Evolutionary conservation across 2,888 invertebrate species (phyloP).

Genomic region (Harpalus rubripes): DNA sequence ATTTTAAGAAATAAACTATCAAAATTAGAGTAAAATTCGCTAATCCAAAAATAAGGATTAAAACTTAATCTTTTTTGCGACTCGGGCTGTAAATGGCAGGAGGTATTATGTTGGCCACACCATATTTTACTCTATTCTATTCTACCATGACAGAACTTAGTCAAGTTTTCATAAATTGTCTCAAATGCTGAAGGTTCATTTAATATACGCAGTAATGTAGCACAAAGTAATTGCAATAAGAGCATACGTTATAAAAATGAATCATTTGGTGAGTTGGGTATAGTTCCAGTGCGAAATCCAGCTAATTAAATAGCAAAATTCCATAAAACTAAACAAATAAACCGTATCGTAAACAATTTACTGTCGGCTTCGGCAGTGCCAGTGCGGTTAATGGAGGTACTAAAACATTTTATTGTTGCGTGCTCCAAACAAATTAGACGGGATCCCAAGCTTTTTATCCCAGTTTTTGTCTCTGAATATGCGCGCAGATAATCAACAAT

Average conservation of each 20-base stretch:
- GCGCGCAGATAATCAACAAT: constrained; percentile 55
- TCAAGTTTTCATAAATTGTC: no score
- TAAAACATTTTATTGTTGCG: constrained; percentile 73
- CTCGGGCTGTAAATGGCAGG: no score
- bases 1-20: no score
- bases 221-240: not conserved
- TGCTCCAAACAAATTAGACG: constrained; percentile 72
- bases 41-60: no score
- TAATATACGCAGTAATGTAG: not conserved
- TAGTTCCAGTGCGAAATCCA: constrained; percentile 49
- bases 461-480: constrained; percentile 71
- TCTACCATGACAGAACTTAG: no score
- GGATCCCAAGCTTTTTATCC: constrained; percentile 70
- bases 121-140: no score
- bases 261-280: not conserved
- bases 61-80: no score
- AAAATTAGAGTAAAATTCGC: no score
- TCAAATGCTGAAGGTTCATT: not conserved
- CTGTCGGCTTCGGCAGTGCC: constrained; percentile 70
- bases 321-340: constrained; percentile 62
- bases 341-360: constrained; percentile 70
- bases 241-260: not conserved
- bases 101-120: no score
- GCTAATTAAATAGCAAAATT: constrained; percentile 61
- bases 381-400: constrained; percentile 71